Base-by-base conservation (phyloP, 2,797 vertebrate species). In the Muscicapa comitata region DNA sequence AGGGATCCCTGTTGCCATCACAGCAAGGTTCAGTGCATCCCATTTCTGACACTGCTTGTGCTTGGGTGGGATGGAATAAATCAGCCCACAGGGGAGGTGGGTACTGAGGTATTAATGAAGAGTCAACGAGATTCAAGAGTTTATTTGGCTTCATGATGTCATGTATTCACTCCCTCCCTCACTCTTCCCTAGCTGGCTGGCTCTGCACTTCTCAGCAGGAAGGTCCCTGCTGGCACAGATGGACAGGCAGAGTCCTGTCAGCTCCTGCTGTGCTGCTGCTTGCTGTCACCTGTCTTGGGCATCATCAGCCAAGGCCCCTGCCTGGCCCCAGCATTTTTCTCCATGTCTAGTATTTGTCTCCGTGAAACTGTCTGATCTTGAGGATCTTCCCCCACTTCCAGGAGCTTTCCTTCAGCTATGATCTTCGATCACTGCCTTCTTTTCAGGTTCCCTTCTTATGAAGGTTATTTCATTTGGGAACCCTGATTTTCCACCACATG, bases 161-260 rank as follows among this genome's bases (percentile, higher is more conserved):
- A 23, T 1, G 9, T 5, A 13, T 20, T 74, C 1, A 0, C 5
- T 58, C 1, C 1, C 28, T 58, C 4, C 1, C 20, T 53, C 26
- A 7, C 10, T 51, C 43, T 29, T 53, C 23, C 11, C 21, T n/a
- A 5, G 21, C 16, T n/a, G 8, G 1, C 45, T 21, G 6, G 31
- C 9, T 29, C 55, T 59, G 54, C 8, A 10, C 2, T 31, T 62
- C 43, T 24, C 7, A 6, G 42, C 31, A 61, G 51, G 42, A 18
- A 57, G 12, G 10, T 28, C 24, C 13, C 61, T 55, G 7, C 24
- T 61, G 37, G 53, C 18, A 7, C 28, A 33, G 38, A n/a, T 8
- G 43, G 15, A 40, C 28, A 75, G 43, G 31, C 33, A 48, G 28
- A 62, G 28, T 54, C 23, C 10, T 7, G 31, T 24, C 33, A 57